These are phyloP conservation scores for Capreolus pygargus DNA, from an alignment of 2,113 vertebrate species.

Conservation along the genomic window DNA sequence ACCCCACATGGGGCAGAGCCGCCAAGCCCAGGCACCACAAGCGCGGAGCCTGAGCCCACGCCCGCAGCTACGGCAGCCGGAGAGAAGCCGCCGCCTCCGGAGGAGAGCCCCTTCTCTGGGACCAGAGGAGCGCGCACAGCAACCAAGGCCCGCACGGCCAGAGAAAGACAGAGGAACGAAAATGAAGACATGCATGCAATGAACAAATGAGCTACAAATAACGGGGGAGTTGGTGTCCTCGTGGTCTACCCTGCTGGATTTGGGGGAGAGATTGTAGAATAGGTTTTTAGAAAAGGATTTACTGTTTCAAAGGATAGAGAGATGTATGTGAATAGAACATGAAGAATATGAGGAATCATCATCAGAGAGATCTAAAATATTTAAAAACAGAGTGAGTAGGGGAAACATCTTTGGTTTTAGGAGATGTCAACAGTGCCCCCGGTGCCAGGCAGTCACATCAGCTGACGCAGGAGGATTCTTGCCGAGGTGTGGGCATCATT, in stretches of 20 bases:
- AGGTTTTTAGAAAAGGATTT: not conserved
- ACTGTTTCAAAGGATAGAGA: not conserved
- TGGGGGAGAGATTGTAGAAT: not conserved
- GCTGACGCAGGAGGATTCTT: not conserved
- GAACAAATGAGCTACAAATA: not conserved
- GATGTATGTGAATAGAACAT: not conserved
- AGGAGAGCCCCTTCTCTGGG: not conserved
- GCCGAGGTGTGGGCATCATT: not conserved
- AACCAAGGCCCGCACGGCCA: not conserved
- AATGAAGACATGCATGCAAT: not conserved
- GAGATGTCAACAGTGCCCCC: rapidly evolving
- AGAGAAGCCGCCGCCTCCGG: rapidly evolving
- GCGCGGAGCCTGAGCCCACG: not conserved
- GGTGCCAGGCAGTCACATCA: not conserved
- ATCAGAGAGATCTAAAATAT: not conserved
- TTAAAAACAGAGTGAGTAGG: not conserved
- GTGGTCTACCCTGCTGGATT: too few relatives aligned
- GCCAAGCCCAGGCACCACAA: not conserved
- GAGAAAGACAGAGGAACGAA: not conserved
- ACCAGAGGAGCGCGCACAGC: not conserved
- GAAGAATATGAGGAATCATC: not conserved
- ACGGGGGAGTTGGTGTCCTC: not conserved
- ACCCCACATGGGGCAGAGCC: not conserved
- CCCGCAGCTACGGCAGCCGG: not conserved
- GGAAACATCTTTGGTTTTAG: not conserved